phyloP scores from a whole-genome alignment of 2,113 vertebrate genomes.

The Rostratula benghalensis region DNA sequence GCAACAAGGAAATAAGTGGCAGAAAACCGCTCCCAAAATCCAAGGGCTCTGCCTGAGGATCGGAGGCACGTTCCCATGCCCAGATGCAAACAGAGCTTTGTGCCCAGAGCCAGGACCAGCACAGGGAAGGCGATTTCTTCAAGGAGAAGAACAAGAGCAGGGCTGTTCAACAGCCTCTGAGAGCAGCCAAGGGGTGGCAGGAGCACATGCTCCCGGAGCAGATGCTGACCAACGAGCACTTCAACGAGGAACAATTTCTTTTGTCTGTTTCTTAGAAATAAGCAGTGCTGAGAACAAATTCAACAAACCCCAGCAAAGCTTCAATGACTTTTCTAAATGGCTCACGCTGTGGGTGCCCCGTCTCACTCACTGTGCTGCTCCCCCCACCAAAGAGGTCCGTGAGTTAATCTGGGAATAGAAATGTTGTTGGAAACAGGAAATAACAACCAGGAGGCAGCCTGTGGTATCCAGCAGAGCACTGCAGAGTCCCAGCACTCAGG shows the following conservation, averaged over 20 bases:
- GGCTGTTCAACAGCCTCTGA: not conserved
- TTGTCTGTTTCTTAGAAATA: not conserved
- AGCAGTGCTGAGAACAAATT: not conserved
- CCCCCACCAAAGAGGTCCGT: not conserved
- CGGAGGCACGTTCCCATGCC: not conserved
- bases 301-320: not conserved
- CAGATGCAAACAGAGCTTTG: not conserved
- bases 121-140: not conserved
- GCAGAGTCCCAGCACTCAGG: not conserved
- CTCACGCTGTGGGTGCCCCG: fast-evolving
- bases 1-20: not conserved
- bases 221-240: not conserved
- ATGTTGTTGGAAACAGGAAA: not conserved
- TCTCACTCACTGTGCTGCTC: not conserved
- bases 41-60: not conserved
- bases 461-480: not conserved
- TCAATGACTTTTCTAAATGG: not conserved
- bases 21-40: not conserved
- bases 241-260: not conserved
- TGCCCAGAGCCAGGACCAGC: not conserved
- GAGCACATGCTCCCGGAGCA: fast-evolving
- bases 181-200: not conserved
- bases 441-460: not conserved
- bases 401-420: not conserved
- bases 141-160: not conserved